A percentile compares a stretch with the other conserved stretches of the same genome.
phyloP scores from a whole-genome alignment of 2,888 invertebrate species.

The Lamellibrachia satsuma region DNA sequence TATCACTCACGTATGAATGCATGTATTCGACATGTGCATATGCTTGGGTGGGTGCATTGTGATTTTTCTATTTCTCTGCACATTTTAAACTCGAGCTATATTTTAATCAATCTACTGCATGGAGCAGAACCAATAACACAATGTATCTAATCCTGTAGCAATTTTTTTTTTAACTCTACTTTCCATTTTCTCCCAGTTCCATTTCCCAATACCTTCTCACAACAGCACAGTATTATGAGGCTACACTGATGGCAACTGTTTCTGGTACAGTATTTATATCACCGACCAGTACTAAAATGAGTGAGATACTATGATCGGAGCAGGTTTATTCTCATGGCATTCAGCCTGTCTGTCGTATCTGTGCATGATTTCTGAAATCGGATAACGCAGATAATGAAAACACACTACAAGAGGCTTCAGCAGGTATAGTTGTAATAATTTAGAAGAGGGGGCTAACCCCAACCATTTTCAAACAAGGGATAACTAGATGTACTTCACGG shows the following conservation, averaged over 20 bases:
- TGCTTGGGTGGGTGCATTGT: neutral
- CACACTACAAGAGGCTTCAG: neutral
- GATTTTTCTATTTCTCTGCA: neutral
- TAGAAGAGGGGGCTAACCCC: neutral
- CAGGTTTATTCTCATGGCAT: neutral
- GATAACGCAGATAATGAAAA: neutral
- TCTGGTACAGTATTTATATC: neutral
- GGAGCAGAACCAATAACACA: too few species aligned
- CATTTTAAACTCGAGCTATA: too few species aligned
- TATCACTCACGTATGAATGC: neutral
- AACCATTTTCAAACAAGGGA: neutral
- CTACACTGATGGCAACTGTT: too few species aligned
- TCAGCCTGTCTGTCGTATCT: neutral
- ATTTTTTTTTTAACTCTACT: too few species aligned
- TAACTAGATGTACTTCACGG: neutral
- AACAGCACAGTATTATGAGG: too few species aligned
- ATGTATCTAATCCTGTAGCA: too few species aligned
- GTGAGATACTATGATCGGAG: neutral
- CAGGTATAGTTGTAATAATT: neutral
- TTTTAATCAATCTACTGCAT: too few species aligned
- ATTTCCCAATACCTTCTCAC: too few species aligned
- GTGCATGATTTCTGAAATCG: neutral
- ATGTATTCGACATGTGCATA: neutral
- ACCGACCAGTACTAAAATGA: neutral
- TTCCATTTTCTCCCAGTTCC: too few species aligned